Percentiles rank a stretch among this genome's conserved stretches.
Evolutionary conservation across 2,797 vertebrate genomes (phyloP).

Genomic region (Furcifer pardalis): DNA sequence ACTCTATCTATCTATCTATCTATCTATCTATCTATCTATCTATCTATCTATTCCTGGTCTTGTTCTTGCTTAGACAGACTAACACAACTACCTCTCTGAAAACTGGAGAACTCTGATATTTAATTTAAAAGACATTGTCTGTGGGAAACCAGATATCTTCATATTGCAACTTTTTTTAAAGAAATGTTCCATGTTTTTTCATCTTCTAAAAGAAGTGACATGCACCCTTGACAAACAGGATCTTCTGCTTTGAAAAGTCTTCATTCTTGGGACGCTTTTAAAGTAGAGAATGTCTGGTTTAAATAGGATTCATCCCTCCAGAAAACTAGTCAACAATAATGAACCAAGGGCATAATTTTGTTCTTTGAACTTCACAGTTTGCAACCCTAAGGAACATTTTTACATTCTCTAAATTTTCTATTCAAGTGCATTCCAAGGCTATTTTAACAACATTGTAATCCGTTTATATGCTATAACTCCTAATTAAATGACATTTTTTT

Average conservation of each 20-base stretch:
- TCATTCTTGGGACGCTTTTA: slow-evolving; percentile 63
- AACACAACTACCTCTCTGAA: no score
- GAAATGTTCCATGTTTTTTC: slow-evolving; percentile 58
- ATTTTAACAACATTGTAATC: background rate
- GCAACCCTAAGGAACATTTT: background rate
- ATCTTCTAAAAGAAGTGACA: slow-evolving; percentile 66
- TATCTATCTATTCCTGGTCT: no score
- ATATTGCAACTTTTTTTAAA: slow-evolving; percentile 51
- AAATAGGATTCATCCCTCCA: slow-evolving; percentile 61
- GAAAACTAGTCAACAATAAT: background rate
- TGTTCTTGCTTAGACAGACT: no score
- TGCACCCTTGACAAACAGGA: slow-evolving; percentile 71
- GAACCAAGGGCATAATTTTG: background rate
- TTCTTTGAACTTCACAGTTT: background rate
- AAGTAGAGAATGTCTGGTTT: slow-evolving; percentile 65
- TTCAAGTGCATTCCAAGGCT: background rate
- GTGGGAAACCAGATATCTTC: no score
- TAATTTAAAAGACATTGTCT: no score
- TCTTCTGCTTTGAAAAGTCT: slow-evolving; percentile 62
- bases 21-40: no score
- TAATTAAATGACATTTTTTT: background rate
- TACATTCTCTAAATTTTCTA: background rate
- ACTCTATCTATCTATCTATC: no score
- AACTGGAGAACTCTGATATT: no score
- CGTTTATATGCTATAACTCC: background rate